Base-by-base conservation (phyloP, 2,888 invertebrate genomes). In the Metopia argyrocephala region DNA sequence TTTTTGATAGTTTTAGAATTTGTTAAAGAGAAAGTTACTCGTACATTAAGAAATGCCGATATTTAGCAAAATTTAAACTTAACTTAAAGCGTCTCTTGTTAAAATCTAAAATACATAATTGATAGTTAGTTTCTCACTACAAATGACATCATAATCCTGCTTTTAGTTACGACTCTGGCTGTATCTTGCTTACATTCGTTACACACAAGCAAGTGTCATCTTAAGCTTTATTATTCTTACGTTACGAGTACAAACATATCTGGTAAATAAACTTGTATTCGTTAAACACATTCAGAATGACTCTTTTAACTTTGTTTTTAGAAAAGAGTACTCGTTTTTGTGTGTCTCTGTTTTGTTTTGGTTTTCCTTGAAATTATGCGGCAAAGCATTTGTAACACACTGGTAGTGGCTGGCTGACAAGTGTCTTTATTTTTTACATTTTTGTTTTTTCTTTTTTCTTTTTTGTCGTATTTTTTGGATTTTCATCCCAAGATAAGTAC, bases 171-270 rank as follows among this genome's bases (percentile, higher is more conserved):
- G n/a, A 0, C 62, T 46, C 71, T 71, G 71, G 1, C 18, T 15
- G 20, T 20, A 3, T 20, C 56, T 20, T 75, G 52, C n/a, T 79
- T 61, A 50, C 28, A 31, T 52, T 66, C 9, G 48, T 21, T 56
- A 23, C 28, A 45, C 45, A 57, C 65, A 31, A 87, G 86, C 86
- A 87, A 87, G 85, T 87, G 87, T 86, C 86, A 85, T 65, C 79
- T 48, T 46, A 61, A 31, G 66, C 78, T 82, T 83, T 83, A 82
- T 50, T 66, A n/a, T 12, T 25, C 46, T 25, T 57, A 20, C 21
- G 52, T 52, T 48, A n/a, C n/a, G n/a, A n/a, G n/a, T n/a, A n/a
- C n/a, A n/a, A n/a, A n/a, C n/a, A 28, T 28, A 18, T 27, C 65
- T 56, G 56, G 56, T 64, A 64, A 25, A 3, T 50, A 23, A 31